Conservation (phyloP, 2,113 vertebrate species). For the Axis porcinus region DNA sequence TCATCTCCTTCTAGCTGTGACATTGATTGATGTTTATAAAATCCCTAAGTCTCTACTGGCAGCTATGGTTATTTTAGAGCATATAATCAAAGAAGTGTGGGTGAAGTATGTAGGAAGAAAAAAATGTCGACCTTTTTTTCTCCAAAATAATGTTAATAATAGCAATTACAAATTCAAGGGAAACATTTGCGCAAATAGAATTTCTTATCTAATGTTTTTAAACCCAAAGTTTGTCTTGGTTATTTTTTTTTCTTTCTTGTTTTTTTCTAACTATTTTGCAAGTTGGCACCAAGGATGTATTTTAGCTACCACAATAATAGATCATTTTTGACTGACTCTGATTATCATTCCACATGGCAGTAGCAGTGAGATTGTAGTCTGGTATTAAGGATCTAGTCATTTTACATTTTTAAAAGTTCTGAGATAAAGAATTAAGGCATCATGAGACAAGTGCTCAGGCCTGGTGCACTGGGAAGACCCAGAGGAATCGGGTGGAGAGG, state of each 20-base stretch:
- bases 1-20: slow-evolving; percentile 20
- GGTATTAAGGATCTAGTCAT: background rate
- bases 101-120: slow-evolving; percentile 35
- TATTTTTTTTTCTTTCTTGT: background rate
- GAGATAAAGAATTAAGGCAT: background rate
- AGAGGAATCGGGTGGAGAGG: too few species aligned
- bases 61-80: slow-evolving; percentile 7
- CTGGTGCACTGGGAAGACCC: too few species aligned
- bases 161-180: background rate
- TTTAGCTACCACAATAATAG: background rate
- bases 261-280: background rate
- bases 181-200: background rate
- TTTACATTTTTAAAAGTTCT: slow-evolving; percentile 27
- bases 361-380: background rate
- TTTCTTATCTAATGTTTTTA: slow-evolving; percentile 30
- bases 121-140: background rate
- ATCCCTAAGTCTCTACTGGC: background rate
- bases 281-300: background rate
- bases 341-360: background rate
- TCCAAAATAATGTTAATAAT: background rate
- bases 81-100: slow-evolving; percentile 29
- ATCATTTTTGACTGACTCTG: background rate
- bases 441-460: too few species aligned
- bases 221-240: background rate
- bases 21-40: slow-evolving; percentile 60